phyloP scores from a whole-genome alignment of 2,113 vertebrate species.

The Chinchilla lanigera region DNA sequence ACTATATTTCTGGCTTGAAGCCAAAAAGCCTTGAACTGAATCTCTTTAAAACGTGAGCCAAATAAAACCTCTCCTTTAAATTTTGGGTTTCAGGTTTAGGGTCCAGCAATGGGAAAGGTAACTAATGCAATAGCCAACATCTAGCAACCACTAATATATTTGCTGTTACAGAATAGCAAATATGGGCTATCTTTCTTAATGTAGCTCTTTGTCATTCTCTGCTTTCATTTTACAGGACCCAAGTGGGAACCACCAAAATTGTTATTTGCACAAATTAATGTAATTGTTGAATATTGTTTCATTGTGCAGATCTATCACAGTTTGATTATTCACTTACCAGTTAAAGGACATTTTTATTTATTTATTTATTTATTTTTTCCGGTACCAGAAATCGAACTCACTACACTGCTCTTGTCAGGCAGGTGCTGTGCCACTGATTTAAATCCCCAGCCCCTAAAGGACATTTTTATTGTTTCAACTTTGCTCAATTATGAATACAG shows the following conservation, averaged over 20 bases:
- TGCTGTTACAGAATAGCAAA: neutral
- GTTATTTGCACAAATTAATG: neutral
- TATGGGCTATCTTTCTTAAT: neutral
- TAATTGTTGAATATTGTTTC: neutral
- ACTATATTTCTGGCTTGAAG: neutral
- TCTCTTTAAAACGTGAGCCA: neutral
- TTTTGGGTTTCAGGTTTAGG: neutral
- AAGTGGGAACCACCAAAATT: neutral
- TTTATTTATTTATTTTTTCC: too few species aligned
- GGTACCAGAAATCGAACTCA: too few species aligned
- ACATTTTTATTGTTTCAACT: neutral
- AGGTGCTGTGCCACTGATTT: too few species aligned
- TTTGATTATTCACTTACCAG: neutral
- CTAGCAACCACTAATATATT: neutral
- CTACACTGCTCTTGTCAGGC: too few species aligned
- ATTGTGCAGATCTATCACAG: too few species aligned
- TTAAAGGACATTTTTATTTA: neutral
- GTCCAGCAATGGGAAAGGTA: neutral
- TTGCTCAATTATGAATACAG: neutral
- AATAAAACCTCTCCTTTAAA: neutral
- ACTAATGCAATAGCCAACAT: neutral
- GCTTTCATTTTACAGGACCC: neutral
- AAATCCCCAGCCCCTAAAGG: too few species aligned
- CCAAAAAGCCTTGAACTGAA: neutral
- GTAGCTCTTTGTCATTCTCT: too few species aligned